Percentiles rank a stretch among this genome's conserved stretches.
These are phyloP conservation scores for Sesia bembeciformis DNA, from an alignment of 2,888 invertebrate genomes.

Conservation along the genomic window DNA sequence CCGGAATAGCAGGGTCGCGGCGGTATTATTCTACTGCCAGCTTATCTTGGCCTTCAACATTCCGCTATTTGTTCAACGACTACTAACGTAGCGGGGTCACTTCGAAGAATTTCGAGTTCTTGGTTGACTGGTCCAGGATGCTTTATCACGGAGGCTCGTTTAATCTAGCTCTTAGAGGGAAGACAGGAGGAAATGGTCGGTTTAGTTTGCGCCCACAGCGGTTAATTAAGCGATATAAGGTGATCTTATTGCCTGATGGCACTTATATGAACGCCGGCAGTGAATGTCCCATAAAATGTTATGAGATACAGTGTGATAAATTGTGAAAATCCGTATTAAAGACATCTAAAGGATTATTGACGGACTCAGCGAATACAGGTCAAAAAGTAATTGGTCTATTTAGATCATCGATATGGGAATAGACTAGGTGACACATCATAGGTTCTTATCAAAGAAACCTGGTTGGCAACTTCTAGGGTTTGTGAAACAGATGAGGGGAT, in stretches of 20 bases:
- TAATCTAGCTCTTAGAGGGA: constrained; percentile 65
- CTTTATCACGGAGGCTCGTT: constrained; percentile 58
- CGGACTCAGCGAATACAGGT: too few relatives aligned
- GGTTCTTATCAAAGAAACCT: too few relatives aligned
- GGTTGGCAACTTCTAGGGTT: too few relatives aligned
- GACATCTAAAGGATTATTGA: too few relatives aligned
- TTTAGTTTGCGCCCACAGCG: constrained; percentile 39
- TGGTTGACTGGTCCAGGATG: constrained; percentile 29
- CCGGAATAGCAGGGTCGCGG: constrained; percentile 49
- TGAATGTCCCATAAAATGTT: constrained; percentile 26
- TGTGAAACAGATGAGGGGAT: too few relatives aligned
- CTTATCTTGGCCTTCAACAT: constrained; percentile 25
- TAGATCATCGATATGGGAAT: too few relatives aligned
- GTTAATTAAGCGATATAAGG: constrained; percentile 47
- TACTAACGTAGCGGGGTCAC: constrained; percentile 6
- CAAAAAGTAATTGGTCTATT: too few relatives aligned
- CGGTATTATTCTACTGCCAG: constrained; percentile 49
- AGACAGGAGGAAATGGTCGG: constrained; percentile 30
- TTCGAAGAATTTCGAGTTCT: constrained; percentile 21
- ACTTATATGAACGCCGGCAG: constrained; percentile 39
- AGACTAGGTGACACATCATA: too few relatives aligned
- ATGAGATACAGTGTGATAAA: background rate
- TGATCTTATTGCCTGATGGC: constrained; percentile 37
- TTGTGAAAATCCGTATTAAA: background rate
- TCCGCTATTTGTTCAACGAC: constrained; percentile 14